phyloP scores from a whole-genome alignment of 2,113 vertebrate genomes.

The Archilochus colubris region DNA sequence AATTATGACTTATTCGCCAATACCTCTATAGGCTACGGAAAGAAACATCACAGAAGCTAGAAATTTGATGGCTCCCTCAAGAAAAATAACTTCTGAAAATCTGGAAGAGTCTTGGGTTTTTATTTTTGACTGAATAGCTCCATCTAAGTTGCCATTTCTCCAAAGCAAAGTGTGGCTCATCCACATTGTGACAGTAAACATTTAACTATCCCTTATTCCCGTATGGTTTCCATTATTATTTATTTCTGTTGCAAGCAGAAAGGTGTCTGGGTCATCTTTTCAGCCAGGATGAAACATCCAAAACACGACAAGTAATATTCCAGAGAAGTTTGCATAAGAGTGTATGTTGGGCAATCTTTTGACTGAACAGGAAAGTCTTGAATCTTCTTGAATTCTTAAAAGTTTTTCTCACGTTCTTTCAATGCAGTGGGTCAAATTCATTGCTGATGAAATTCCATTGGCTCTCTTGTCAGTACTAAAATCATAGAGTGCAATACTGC shows the following conservation, averaged over 20 bases:
- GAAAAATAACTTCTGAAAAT: constrained; percentile 47
- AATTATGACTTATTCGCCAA: constrained; percentile 58
- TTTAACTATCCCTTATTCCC: constrained; percentile 40
- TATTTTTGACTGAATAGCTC: constrained; percentile 38
- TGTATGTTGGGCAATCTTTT: constrained; percentile 14
- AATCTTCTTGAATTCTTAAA: constrained; percentile 27
- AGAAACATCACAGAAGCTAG: constrained; percentile 12
- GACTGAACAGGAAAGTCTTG: constrained; percentile 1
- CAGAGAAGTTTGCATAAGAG: neutral
- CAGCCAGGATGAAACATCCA: neutral
- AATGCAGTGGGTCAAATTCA: neutral
- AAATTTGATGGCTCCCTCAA: neutral
- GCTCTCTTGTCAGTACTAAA: neutral
- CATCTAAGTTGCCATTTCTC: constrained; percentile 20
- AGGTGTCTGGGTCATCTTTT: constrained; percentile 47
- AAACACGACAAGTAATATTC: constrained; percentile 14
- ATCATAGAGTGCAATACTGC: neutral
- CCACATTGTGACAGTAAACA: neutral
- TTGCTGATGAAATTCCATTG: neutral
- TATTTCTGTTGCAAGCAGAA: constrained; percentile 28
- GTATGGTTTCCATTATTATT: constrained; percentile 40
- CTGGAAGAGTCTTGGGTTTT: neutral
- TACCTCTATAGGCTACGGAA: constrained; percentile 19
- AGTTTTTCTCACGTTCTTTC: constrained; percentile 43
- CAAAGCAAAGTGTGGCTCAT: neutral